Evolutionary conservation across 2,888 invertebrate species (phyloP).

Genomic region (Ypsolopha sequella): DNA sequence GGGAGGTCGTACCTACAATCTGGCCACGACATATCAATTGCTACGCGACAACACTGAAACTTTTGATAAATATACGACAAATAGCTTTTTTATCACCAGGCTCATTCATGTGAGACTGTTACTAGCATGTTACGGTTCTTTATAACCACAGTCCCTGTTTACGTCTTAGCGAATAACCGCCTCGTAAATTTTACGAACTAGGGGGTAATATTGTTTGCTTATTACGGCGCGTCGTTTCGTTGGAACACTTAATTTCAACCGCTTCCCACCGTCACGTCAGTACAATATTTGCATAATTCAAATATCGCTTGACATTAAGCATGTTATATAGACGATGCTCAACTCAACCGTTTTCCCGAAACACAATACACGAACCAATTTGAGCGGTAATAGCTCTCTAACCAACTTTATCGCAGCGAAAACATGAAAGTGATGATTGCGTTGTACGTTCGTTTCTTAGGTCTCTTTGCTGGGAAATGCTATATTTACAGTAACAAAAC

Average conservation of each 20-base stretch:
- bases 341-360: not conserved
- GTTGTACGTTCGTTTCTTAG: too few relatives aligned
- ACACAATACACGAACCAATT: too few relatives aligned
- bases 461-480: too few relatives aligned
- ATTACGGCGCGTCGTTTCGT: slow-evolving; percentile 39
- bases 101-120: slow-evolving; percentile 10
- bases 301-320: slow-evolving; percentile 26
- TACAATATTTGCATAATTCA: slow-evolving; percentile 42
- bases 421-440: too few relatives aligned
- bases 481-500: too few relatives aligned
- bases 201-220: slow-evolving; percentile 48
- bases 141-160: slow-evolving; percentile 35
- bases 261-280: slow-evolving; percentile 18
- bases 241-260: slow-evolving; percentile 33
- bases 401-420: too few relatives aligned
- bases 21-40: too few relatives aligned
- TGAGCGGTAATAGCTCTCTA: too few relatives aligned
- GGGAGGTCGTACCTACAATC: too few relatives aligned
- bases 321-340: not conserved
- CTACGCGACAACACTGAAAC: too few relatives aligned
- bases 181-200: slow-evolving; percentile 57
- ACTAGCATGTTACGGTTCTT: slow-evolving; percentile 28
- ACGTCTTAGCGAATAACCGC: slow-evolving; percentile 48
- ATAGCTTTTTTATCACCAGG: slow-evolving; percentile 8
- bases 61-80: too few relatives aligned